Base-by-base conservation (phyloP, 2,113 vertebrate genomes). In the Neolamprologus tretocephalus region DNA sequence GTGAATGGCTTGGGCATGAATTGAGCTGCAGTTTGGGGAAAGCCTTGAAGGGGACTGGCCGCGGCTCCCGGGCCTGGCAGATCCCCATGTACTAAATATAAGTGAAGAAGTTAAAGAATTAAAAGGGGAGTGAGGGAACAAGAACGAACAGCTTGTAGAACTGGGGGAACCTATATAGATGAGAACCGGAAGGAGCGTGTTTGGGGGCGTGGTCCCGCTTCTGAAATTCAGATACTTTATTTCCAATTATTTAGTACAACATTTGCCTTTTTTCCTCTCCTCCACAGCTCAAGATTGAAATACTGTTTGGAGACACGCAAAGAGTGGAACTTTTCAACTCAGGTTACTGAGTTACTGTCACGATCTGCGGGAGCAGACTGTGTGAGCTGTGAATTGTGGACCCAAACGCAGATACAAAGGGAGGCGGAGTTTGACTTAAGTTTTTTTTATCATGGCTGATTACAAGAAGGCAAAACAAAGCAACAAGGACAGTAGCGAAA, bases 391-490 rank as follows among this genome's bases (percentile, higher is more conserved):
- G 31, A 63, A 63, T 35, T 35, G 17, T 63, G 58, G 58, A 63
- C 28, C 55, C 58, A 63, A 63, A 63, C 0, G 9, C 58, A 63
- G 17, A 63, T n/a, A 35, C 58, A 63, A 63, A 63, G 31, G 31
- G 9, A 63, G 31, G 58, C 9, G 6, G 31, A 12, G 31, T 17
- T 35, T 63, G 58, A 63, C 3, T 63, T 63, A 63, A 7, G 28
- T 33, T 16, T 47, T 45, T 47, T 35, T 35, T 66, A 66, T 66
- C 31, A n/a, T 35, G 61, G 61, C 61, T 35, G 31, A 66, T 66
- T n/a, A 66, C 58, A 66, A n/a, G 17, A 66, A 66, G 28, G 31
- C 61, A 66, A 66, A 66, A 35, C 31, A 66, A 66, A 37, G 61
- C 61, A 12, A 66, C 31, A 66, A 66, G 6, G 17, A 66, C 31